Percentiles rank a stretch among this genome's conserved stretches.
Evolutionary conservation across 2,797 vertebrate species (phyloP).

Genomic region (Valencia hispanica): DNA sequence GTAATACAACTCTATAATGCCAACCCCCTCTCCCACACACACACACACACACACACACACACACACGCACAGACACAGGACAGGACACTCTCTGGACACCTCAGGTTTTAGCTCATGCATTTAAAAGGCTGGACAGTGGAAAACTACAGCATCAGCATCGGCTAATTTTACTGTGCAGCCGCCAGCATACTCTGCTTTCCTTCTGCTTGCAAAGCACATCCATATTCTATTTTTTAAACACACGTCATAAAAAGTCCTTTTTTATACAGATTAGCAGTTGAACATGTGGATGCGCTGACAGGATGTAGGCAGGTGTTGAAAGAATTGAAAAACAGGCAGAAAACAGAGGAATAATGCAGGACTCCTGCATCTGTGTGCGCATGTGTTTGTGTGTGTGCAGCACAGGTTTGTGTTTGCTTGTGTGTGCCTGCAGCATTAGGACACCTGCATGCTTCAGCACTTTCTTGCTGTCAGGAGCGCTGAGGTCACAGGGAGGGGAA

Average conservation of each 20-base stretch:
- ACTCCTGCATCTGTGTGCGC: slow-evolving; percentile 41
- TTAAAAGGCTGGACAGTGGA: slow-evolving; percentile 65
- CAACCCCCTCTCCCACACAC: slow-evolving; percentile 35
- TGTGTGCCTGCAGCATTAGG: slow-evolving; percentile 56
- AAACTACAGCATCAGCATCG: slow-evolving; percentile 74
- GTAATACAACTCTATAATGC: slow-evolving; percentile 78
- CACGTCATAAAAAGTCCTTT: slow-evolving; percentile 29
- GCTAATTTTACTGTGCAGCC: slow-evolving; percentile 75
- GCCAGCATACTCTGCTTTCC: slow-evolving; percentile 55
- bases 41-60: slow-evolving; percentile 5
- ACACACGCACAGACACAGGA: slow-evolving; percentile 38
- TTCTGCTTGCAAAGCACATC: slow-evolving; percentile 54
- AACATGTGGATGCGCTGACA: background rate
- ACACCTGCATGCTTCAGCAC: slow-evolving; percentile 79
- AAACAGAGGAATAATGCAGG: slow-evolving; percentile 44
- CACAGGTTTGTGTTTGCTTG: slow-evolving; percentile 24
- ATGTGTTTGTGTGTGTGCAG: slow-evolving; percentile 15
- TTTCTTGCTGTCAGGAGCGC: slow-evolving; percentile 71
- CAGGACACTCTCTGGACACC: slow-evolving; percentile 74
- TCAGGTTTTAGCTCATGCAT: slow-evolving; percentile 65
- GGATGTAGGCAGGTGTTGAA: slow-evolving; percentile 19
- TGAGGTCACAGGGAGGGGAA: slow-evolving; percentile 72
- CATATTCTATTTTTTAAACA: slow-evolving; percentile 30
- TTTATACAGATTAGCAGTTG: slow-evolving; percentile 13
- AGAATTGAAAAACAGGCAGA: slow-evolving; percentile 34